phyloP scores from a whole-genome alignment of 1,140 invertebrate species.

The Drosophila yakuba region DNA sequence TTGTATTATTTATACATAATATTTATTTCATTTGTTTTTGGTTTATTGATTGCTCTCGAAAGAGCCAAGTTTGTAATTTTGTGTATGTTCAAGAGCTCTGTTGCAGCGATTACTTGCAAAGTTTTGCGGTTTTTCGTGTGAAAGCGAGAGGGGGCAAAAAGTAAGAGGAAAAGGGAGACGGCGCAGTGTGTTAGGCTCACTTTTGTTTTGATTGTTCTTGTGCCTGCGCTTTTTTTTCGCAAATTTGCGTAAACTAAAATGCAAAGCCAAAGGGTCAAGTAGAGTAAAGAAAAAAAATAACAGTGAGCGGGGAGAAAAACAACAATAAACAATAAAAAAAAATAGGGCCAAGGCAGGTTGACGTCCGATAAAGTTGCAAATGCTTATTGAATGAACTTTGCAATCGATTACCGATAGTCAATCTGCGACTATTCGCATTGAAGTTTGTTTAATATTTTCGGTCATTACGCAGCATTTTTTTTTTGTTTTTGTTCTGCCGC shows the following conservation, averaged over 20 bases:
- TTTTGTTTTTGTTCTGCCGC: constrained; percentile 28
- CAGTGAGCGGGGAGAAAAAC: constrained; percentile 11
- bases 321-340: constrained; percentile 13
- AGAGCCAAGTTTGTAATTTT: constrained; percentile 11
- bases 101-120: constrained; percentile 39
- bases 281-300: constrained; percentile 38
- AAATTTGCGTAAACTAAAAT: constrained; percentile 66
- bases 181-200: neutral
- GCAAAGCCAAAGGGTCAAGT: constrained; percentile 67
- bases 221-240: constrained; percentile 5
- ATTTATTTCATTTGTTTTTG: constrained; percentile 18
- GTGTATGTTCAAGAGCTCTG: constrained; percentile 24
- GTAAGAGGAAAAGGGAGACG: neutral
- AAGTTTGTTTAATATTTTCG: constrained; percentile 31
- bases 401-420: constrained; percentile 49
- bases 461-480: constrained; percentile 49
- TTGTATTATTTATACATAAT: constrained; percentile 22
- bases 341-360: constrained; percentile 64
- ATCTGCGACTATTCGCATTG: constrained; percentile 35
- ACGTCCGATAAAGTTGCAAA: constrained; percentile 76
- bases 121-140: constrained; percentile 19
- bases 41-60: constrained; percentile 33
- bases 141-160: neutral
- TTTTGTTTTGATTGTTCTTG: constrained; percentile 20
- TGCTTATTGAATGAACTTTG: constrained; percentile 63